Evolutionary conservation across 2,888 invertebrate species (phyloP), one percentile per base, ranked within the genome.

Genomic region (Synanthedon myopaeformis): DNA sequence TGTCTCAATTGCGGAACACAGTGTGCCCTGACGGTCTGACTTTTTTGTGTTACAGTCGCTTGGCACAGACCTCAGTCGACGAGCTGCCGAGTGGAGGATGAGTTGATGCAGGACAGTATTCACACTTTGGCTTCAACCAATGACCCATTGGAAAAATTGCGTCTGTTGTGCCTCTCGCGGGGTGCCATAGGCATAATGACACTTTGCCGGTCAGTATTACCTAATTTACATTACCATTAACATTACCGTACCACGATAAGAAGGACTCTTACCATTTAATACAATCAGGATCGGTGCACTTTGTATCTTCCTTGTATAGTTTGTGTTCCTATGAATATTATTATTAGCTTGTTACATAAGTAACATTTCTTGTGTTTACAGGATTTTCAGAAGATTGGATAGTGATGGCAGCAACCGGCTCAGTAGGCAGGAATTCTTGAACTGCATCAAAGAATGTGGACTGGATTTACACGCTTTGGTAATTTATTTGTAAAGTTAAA

Each of bases 151-250:
- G 94, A 97, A 79, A 93, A 93, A 72, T 81, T 98, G 61, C 90
- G 97, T 52, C 86, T 96, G 60, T 87, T 94, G 59, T 97, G 97
- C 76, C 89, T 97, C 53, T 89, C 93, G 1, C 89, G 97, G 57
- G 98, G 98, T 17, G 93, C 96, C 35, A 91, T 91, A 28, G 97
- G 97, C 53, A 96, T 98, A 70, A 89, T 97, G 66, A 95, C 94
- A 1, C 84, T 98, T 51, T 94, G 94, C 66, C 93, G 96, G 94
- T 95, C 53, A 14, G 61, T 53, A 11, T 11, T 12, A 42, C 23
- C 23, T 23, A 23, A 23, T 5, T 23, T 23, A 23, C 23, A n/a
- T n/a, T n/a, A n/a, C n/a, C n/a, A n/a, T n/a, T n/a, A n/a, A n/a
- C n/a, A n/a, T n/a, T 28, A 28, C 8, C 28, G 8, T 28, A 28